These are phyloP conservation scores for Platorchestia sp. DNA, from an alignment of 1,140 invertebrate genomes.

Conservation along the genomic window DNA sequence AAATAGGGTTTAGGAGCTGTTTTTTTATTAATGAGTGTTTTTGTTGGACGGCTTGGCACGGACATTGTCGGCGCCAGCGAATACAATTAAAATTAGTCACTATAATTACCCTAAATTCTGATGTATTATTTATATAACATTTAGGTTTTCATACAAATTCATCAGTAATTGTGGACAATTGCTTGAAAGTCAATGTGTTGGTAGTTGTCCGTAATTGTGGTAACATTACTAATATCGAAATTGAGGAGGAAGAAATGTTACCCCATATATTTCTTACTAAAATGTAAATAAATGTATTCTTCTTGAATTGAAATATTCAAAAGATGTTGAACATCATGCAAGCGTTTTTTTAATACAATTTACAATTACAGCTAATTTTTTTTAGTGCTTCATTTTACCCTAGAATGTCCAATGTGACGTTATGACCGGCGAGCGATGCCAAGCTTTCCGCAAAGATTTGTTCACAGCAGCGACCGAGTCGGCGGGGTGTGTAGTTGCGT, in stretches of 20 bases:
- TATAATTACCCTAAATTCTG: background rate
- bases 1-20: background rate
- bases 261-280: background rate
- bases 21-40: background rate
- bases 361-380: background rate
- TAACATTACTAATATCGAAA: background rate
- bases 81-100: background rate
- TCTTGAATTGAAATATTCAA: background rate
- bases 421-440: conserved; percentile 1
- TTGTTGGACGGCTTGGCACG: background rate
- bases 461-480: background rate
- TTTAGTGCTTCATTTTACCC: background rate
- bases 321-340: background rate
- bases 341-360: background rate
- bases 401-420: background rate
- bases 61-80: background rate
- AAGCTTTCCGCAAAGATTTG: background rate
- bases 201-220: background rate
- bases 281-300: background rate
- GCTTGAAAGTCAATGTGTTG: background rate
- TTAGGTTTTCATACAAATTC: background rate
- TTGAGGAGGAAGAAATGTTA: background rate
- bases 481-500: background rate
- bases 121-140: background rate
- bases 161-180: background rate